A percentile compares a stretch with the other conserved stretches of the same genome.
Evolutionary conservation across 2,797 vertebrate genomes (phyloP).

Genomic region (Coreius guichenoti): DNA sequence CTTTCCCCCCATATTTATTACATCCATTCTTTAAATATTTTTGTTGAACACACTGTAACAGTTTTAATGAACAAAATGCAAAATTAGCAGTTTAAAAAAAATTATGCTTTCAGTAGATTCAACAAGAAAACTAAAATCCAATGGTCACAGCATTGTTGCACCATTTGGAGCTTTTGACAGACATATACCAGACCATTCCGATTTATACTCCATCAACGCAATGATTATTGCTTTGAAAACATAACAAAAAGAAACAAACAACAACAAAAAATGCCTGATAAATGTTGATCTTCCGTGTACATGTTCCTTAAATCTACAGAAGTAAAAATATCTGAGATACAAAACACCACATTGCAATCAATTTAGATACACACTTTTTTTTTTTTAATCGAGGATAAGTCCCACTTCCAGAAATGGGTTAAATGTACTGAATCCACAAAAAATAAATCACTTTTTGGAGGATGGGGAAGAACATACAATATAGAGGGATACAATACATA

Average conservation of each 20-base stretch:
- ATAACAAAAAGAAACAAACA: conserved; percentile 39
- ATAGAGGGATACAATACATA: conserved; percentile 70
- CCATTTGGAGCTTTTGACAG: conserved; percentile 58
- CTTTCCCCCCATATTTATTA: conserved; percentile 62
- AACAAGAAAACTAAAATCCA: conserved; percentile 57
- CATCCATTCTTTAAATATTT: conserved; percentile 72
- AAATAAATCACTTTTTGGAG: conserved; percentile 59
- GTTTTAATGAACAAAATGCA: conserved; percentile 67
- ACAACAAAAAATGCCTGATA: conserved; percentile 69
- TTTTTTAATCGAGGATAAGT: conserved; percentile 69
- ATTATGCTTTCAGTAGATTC: conserved; percentile 63
- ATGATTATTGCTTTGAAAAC: conserved; percentile 71
- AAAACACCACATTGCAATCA: conserved; percentile 76
- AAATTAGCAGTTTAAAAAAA: conserved; percentile 65
- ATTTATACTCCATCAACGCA: conserved; percentile 59
- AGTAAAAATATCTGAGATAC: conserved; percentile 72
- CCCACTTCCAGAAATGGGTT: conserved; percentile 78
- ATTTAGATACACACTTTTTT: conserved; percentile 69
- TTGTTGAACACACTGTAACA: conserved; percentile 76
- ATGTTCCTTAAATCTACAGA: conserved; percentile 55
- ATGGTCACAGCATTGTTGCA: conserved; percentile 62
- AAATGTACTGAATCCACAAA: conserved; percentile 67
- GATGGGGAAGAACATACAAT: conserved; percentile 63
- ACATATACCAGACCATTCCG: conserved; percentile 56
- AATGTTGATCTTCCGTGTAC: conserved; percentile 49